Evolutionary conservation across 2,888 invertebrate genomes (phyloP), one percentile per base, ranked within the genome.

Genomic region (Machimus atricapillus): DNA sequence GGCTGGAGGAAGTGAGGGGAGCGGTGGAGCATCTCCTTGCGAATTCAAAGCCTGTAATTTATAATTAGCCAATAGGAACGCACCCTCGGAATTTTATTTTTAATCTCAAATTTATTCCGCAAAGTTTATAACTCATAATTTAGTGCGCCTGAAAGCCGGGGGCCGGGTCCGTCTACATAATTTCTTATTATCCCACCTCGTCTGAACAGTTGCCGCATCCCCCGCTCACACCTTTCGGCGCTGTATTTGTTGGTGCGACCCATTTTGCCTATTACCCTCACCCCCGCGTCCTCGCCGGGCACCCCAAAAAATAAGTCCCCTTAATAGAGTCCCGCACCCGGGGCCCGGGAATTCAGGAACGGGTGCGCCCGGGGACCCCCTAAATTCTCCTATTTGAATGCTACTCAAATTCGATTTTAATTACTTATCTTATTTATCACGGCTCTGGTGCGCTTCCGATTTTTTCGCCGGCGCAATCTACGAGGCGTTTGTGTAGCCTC

Each of bases 351-450:
- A 34, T 7, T 4, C 31, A 7, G 14, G 40, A 43, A 31, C 31
- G 43, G 85, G 85, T 76, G 52, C 34, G 56, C 34, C 14, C n/a
- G 73, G 52, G 79, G 86, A 86, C 46, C 77, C 86, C 58, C 77
- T 79, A 87, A 87, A 88, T 88, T 87, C 78, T 27, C 87, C 58
- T 79, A 85, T 88, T 87, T 87, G 85, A 88, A 88, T 88, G 87
- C 87, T 87, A 78, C 88, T 88, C 88, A 89, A 89, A 88, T 88
- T 89, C 87, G 87, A 88, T 88, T 88, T 89, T 89, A 89, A 89
- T 89, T 89, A 88, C 88, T 88, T 87, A 86, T 87, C 86, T 87
- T 86, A 89, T 88, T 88, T 89, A 88, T 88, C 82, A 87, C 79
- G 74, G 76, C 37, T 83, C 66, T 66, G 86, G 77, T 78, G 86